Evolutionary conservation across 2,797 vertebrate genomes (phyloP), one percentile per base, ranked within the genome.

Genomic region (Gymnocypris eckloni): DNA sequence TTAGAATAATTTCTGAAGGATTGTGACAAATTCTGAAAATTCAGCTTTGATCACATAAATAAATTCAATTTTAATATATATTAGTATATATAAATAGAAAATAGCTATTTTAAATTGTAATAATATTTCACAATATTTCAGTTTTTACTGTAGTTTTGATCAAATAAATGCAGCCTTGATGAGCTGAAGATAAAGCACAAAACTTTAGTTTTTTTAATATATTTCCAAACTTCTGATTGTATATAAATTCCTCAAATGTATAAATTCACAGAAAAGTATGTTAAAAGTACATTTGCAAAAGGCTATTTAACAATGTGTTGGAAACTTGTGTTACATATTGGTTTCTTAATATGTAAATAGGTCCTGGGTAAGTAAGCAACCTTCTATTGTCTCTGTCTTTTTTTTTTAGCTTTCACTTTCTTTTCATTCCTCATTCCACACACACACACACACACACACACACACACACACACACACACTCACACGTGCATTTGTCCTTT

Each of bases 401-500:
- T 25, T n/a, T n/a, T 75, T 33, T 39, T 56, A n/a, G n/a, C 59
- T 79, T 80, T 80, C 43, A 80, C 61, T 78, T 71, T 20, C 28
- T 69, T 10, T 56, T 69, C 39, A 33, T 52, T 79, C 33, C 28
- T 7, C 9, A n/a, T 5, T n/a, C 12, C 83, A 33, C 28, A 52
- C 88, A 91, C 50, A 50, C 83, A 33, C 28, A 52, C 88, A 91
- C 50, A 50, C 43, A 90, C 28, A 28, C 28, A 28, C 28, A 28
- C 28, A 28, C 83, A 33, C 28, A 52, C 88, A 91, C 86, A 90
- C 67, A 56, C 66, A 89, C 83, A 85, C 73, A 88, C 87, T 91
- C 18, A 16, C 56, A 72, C 87, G 73, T 87, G 88, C 85, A 87
- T 90, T 86, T 91, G 87, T 91, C 91, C 89, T 86, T 87, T 79